Evolutionary conservation across 2,888 invertebrate species (phyloP).

Genomic region (Xestia c-nigrum): DNA sequence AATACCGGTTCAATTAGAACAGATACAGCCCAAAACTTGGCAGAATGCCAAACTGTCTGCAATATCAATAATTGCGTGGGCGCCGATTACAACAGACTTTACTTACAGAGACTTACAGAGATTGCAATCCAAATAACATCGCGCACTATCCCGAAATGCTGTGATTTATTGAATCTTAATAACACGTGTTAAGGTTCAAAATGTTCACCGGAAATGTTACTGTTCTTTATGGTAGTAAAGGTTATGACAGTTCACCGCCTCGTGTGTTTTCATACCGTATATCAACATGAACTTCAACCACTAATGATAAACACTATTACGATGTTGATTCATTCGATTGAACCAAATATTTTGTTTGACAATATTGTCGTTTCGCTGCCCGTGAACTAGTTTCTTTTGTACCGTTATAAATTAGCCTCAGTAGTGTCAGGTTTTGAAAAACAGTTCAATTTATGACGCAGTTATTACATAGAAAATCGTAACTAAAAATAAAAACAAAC

Average conservation of each 20-base stretch:
- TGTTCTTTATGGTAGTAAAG: conserved; percentile 20
- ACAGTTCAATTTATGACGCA: neutral
- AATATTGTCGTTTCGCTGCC: conserved; percentile 25
- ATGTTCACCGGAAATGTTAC: neutral
- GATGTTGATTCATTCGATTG: conserved; percentile 50
- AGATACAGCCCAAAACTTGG: conserved; percentile 35
- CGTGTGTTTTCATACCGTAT: conserved; percentile 47
- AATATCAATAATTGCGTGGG: conserved; percentile 43
- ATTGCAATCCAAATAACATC: neutral
- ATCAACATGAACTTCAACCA: conserved; percentile 56
- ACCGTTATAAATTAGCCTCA: conserved; percentile 28
- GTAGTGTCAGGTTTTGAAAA: conserved; percentile 11
- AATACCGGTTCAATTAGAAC: conserved; percentile 42
- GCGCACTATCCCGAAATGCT: neutral
- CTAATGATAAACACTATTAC: conserved; percentile 50
- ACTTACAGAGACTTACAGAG: too few species aligned
- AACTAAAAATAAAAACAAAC: neutral
- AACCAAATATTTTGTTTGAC: conserved; percentile 41
- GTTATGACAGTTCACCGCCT: conserved; percentile 44
- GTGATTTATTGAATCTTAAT: conserved; percentile 9
- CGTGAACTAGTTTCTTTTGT: conserved; percentile 31
- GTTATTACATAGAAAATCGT: neutral
- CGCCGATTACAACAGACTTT: conserved; percentile 26
- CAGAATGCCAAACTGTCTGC: conserved; percentile 39
- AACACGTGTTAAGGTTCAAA: conserved; percentile 12